Base-by-base conservation (phyloP, 53 echinoderm and acorn worm genomes). In the Antedon mediterranea region DNA sequence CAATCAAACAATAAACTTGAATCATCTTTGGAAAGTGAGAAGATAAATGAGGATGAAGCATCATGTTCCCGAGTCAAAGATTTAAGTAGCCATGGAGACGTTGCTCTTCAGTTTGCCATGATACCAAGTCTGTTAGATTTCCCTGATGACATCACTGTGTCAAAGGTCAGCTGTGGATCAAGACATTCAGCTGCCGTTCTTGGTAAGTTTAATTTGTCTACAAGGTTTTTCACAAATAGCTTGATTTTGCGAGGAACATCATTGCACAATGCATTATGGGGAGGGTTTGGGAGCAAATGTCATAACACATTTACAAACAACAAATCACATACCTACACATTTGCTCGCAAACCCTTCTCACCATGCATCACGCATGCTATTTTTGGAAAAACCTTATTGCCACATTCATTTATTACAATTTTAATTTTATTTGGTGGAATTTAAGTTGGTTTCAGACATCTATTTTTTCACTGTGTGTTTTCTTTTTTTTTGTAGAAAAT, bases 111-210 rank as follows among this genome's bases (percentile, higher is more conserved):
- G 23, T 88, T 85, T 76, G 83, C 85, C 31, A 75, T 85, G 77
- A 32, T 91, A 42, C 91, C 91, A 0, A 71, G 75, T 20, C 71
- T 91, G 32, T 85, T 94, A 29, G 95, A 94, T 74, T 84, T 91
- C 29, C 91, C 91, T 23, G 81, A 75, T 30, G 89, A 85, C 73
- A 75, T 75, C 43, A 85, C 85, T 30, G 82, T 94, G 75, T 83
- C 82, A 75, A 85, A 87, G 81, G 89, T 91, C 84, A 94, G 91
- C 82, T 94, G 95, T 84, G 95, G 95, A 75, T 87, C 91, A 34
- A 78, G 95, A 32, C 95, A 94, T 41, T 84, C 95, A 27, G 95
- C 89, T 11, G 95, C 89, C 27, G 82, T 94, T 31, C 81, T 91
- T 29, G 88, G 91, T 91, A 43, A 82, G 78, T 29, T 37, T 75